Evolutionary conservation across 1,140 invertebrate species (phyloP).

Genomic region (Heliconius himera): DNA sequence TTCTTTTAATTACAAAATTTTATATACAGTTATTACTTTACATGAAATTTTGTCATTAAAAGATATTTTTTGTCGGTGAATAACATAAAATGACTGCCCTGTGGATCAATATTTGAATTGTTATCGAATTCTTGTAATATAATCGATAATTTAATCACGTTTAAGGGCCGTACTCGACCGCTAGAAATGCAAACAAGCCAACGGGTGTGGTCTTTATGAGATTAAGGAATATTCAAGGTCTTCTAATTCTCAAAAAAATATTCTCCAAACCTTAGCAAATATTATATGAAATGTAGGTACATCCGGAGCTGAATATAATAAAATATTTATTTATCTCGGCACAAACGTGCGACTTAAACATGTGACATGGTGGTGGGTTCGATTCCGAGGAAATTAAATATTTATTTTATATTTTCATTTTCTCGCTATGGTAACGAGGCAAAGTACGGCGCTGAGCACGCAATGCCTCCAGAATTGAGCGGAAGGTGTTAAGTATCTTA

Average conservation of each 20-base stretch:
- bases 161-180: constrained; percentile 61
- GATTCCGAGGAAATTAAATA: no score
- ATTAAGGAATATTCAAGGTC: constrained; percentile 56
- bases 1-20: no score
- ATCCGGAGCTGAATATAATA: constrained; percentile 47
- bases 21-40: not conserved
- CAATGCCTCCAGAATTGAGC: no score
- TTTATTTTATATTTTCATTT: no score
- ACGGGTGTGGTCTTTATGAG: constrained; percentile 55
- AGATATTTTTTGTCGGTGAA: constrained; percentile 47
- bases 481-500: no score
- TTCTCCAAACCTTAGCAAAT: constrained; percentile 35
- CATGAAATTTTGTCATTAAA: constrained; percentile 42
- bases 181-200: constrained; percentile 59
- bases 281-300: constrained; percentile 37
- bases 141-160: constrained; percentile 63
- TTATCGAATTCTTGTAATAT: constrained; percentile 59
- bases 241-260: constrained; percentile 40
- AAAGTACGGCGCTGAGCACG: no score
- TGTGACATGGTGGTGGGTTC: no score
- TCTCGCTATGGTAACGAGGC: no score
- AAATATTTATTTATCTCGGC: not conserved
- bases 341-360: no score
- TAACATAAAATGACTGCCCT: constrained; percentile 59
- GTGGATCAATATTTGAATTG: constrained; percentile 60